phyloP scores from a whole-genome alignment of 2,113 vertebrate genomes.

The Opisthocomus hoazin region DNA sequence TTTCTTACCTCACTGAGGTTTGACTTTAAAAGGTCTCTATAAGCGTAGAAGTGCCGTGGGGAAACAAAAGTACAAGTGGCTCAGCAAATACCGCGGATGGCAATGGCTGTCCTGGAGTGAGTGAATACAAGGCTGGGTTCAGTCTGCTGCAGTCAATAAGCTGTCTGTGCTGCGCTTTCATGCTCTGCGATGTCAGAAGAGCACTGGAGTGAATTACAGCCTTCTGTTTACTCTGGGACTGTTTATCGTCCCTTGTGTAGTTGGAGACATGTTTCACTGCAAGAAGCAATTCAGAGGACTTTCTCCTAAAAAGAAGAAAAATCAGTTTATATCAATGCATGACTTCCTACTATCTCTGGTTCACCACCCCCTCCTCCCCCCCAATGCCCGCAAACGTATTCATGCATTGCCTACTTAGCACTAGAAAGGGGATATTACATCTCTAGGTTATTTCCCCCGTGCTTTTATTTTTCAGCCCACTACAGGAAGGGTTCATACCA shows the following conservation, averaged over 20 bases:
- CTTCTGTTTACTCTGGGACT: not conserved
- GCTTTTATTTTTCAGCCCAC: constrained; percentile 33
- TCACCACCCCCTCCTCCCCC: not conserved
- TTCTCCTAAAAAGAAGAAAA: not conserved
- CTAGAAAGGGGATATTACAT: constrained; percentile 11
- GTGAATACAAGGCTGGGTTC: not conserved
- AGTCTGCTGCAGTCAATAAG: not conserved
- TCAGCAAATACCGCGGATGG: not conserved
- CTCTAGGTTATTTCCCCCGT: constrained; percentile 3
- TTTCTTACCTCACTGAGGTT: not conserved
- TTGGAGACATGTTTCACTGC: not conserved
- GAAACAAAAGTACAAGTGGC: not conserved
- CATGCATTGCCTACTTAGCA: not conserved
- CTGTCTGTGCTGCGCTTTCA: not conserved
- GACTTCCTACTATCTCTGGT: not conserved
- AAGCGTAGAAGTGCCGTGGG: not conserved
- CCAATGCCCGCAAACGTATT: not conserved
- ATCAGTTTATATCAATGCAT: not conserved
- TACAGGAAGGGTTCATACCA: constrained; percentile 49
- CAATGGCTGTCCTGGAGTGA: not conserved
- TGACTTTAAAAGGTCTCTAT: not conserved
- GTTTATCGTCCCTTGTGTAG: not conserved
- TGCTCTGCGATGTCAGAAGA: not conserved
- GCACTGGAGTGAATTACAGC: not conserved
- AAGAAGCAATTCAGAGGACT: not conserved